phyloP scores from a whole-genome alignment of 2,113 vertebrate genomes.

The Apeltes quadracus region DNA sequence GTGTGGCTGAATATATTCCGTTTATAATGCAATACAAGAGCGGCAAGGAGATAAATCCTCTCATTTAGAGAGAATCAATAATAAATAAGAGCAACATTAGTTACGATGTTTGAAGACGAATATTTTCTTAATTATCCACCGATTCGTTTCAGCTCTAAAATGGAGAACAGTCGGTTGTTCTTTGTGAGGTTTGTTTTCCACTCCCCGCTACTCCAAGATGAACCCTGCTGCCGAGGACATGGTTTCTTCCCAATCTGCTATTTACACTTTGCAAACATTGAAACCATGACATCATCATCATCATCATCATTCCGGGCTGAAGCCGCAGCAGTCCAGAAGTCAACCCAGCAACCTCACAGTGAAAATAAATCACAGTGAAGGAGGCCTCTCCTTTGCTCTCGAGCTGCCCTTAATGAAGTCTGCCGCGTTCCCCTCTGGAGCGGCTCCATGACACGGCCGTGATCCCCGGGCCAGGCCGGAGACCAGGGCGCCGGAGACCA shows the following conservation, averaged over 20 bases:
- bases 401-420: slow-evolving; percentile 71
- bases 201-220: slow-evolving; percentile 29
- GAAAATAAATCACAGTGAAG: slow-evolving; percentile 67
- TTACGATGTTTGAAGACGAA: neutral
- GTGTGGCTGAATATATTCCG: neutral
- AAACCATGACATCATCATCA: slow-evolving; percentile 76
- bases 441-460: slow-evolving; percentile 42
- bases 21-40: slow-evolving; percentile 1
- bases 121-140: neutral
- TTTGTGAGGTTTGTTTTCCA: slow-evolving; percentile 21
- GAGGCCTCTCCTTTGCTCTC: slow-evolving; percentile 57
- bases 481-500: too few species aligned
- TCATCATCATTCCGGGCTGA: slow-evolving; percentile 66
- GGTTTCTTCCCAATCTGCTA: slow-evolving; percentile 61
- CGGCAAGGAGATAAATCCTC: neutral
- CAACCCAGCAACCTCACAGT: slow-evolving; percentile 61
- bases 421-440: slow-evolving; percentile 53
- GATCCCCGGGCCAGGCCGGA: slow-evolving; percentile 44
- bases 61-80: neutral
- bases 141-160: slow-evolving; percentile 25
- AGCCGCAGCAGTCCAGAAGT: slow-evolving; percentile 43
- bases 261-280: slow-evolving; percentile 74
- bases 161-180: neutral
- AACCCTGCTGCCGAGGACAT: slow-evolving; percentile 56
- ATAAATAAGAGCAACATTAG: neutral